These are phyloP conservation scores for Esox niger DNA, from an alignment of 2,113 vertebrate genomes.

Conservation along the genomic window DNA sequence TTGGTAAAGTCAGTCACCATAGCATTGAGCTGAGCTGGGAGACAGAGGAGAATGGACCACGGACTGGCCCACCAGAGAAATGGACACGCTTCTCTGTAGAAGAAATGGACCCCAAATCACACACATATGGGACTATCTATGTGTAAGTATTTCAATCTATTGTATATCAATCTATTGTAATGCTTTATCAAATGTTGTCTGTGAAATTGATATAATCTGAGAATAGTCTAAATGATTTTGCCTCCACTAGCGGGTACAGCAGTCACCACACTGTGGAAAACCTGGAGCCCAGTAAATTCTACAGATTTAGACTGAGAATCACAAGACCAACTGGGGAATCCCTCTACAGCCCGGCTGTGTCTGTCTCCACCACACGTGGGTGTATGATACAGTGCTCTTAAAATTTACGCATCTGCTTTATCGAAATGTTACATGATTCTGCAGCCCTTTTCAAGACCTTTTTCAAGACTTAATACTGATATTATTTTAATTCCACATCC, in stretches of 20 bases:
- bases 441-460: too few relatives aligned
- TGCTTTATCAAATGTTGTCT: too few relatives aligned
- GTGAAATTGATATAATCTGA: too few relatives aligned
- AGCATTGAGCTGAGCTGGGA: conserved; percentile 63
- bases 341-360: conserved; percentile 24
- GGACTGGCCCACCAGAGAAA: conserved; percentile 21
- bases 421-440: too few relatives aligned
- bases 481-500: too few relatives aligned
- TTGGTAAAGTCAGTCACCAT: conserved; percentile 62
- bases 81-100: conserved; percentile 57
- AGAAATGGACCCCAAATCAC: conserved; percentile 52
- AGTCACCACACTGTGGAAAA: conserved; percentile 16
- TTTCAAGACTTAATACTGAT: too few relatives aligned
- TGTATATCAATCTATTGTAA: too few relatives aligned
- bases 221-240: conserved; percentile 38
- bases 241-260: conserved; percentile 25
- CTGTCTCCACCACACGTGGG: conserved; percentile 29
- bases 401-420: too few relatives aligned
- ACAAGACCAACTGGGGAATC: conserved; percentile 22
- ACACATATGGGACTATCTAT: conserved; percentile 10
- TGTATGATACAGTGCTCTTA: neutral
- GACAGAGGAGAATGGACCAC: conserved; percentile 23
- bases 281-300: conserved; percentile 22
- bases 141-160: too few relatives aligned
- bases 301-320: conserved; percentile 29